Base-by-base conservation (phyloP, 1,140 invertebrate genomes). In the Drepana arcuata region DNA sequence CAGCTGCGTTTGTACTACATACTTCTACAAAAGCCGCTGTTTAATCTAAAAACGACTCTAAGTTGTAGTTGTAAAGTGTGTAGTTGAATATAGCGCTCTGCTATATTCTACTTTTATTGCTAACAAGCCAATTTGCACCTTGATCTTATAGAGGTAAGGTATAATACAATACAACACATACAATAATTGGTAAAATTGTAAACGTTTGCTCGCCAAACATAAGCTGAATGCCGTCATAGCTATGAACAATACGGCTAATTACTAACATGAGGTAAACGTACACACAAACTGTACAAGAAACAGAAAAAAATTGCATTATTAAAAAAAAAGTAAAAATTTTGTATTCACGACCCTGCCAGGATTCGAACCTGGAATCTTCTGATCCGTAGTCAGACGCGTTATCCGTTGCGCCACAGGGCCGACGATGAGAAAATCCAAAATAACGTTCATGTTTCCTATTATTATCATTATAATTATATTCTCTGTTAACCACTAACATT, bases 341-440 rank as follows among this genome's bases (percentile, higher is more conserved):
- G 29, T 11, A 9, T 1, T 0, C 12, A 27, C 73, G 73, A 78
- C 71, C 73, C 69, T 78, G 73, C 71, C 73, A 78, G 73, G 73
- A 78, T 73, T 78, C 72, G 73, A 74, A 77, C 72, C 72, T 77
- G 68, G 68, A 70, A 71, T 73, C 66, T 73, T 68, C 68, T 72
- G 68, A 92, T 93, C 91, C 91, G 91, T 92, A 93, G 91, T 92
- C 91, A 92, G 91, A 92, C 91, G 91, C 91, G 91, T 93, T 93
- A 93, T 93, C 91, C 91, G 87, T 93, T 93, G 91, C 91, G 91
- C 91, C 91, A 93, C 91, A 92, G 87, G 90, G 89, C 91, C 91
- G 9, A 34, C 37, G 31, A 11, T 0, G 2, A 0, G 9, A 1
- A 2, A 1, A 0, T 3, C n/a, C 14, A 23, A 53, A 51, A 41